Conservation (phyloP, 2,113 vertebrate genomes). For the Archilochus colubris region DNA sequence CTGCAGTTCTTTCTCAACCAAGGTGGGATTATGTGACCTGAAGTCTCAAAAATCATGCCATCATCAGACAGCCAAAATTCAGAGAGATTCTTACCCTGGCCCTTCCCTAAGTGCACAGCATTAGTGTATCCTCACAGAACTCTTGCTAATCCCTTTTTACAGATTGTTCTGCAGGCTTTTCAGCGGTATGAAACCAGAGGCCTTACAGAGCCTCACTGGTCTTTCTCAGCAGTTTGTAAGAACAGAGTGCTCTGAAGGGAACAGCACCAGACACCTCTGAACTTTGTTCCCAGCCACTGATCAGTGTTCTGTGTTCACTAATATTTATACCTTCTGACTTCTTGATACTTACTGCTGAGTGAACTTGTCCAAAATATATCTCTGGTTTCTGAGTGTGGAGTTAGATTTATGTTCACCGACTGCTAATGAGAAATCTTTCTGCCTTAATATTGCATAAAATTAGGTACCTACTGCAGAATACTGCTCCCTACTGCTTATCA, state of each 20-base stretch:
- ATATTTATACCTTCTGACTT: background rate
- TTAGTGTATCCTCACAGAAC: background rate
- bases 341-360: background rate
- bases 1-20: background rate
- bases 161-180: background rate
- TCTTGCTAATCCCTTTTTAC: background rate
- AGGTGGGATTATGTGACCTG: background rate
- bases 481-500: background rate
- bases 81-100: background rate
- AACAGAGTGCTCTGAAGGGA: background rate
- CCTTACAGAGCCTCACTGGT: background rate
- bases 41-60: background rate
- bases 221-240: background rate
- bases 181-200: background rate
- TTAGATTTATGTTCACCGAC: background rate
- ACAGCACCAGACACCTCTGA: background rate
- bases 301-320: background rate
- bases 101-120: background rate
- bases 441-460: slow-evolving; percentile 20
- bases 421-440: background rate
- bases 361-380: background rate
- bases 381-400: background rate
- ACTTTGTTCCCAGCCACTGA: background rate
- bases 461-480: background rate
- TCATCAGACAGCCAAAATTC: background rate